Base-by-base conservation (phyloP, 2,797 vertebrate genomes). In the Enteromius argenteus region DNA sequence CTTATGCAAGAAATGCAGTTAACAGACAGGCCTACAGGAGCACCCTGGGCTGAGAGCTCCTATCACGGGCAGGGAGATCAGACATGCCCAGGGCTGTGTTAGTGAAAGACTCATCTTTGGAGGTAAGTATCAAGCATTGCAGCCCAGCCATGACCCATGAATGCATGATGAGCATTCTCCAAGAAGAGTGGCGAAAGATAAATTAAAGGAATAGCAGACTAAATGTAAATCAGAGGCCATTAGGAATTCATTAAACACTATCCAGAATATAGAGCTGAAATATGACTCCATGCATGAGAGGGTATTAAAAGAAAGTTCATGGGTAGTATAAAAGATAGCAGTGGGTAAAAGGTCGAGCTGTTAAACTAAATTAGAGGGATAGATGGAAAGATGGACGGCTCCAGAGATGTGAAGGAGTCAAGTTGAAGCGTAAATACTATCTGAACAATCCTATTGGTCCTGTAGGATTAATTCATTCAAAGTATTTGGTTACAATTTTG, bases 201-300 rank as follows among this genome's bases (percentile, higher is more conserved):
- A 94, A 95, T 94, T 90, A 92, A 88, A 75, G 69, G 64, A 83
- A 86, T 15, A 76, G 87, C 87, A 93, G 90, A 91, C 83, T 84
- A 92, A 88, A 92, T 80, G 89, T 90, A 91, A 93, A 90, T 91
- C 92, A 90, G 86, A 89, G 89, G 89, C 83, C 91, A 93, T 94
- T 94, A 93, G 92, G 89, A 93, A 93, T 92, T 93, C 90, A 93
- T 92, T 84, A 94, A 92, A 90, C 91, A 89, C 84, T 74, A 87
- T 92, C 90, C 93, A 93, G 89, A 92, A 92, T 92, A 92, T 90
- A 91, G 91, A 88, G 75, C 88, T 92, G 92, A 94, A 93, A 92
- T 92, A 92, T 89, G 91, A 92, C 90, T 88, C 79, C 87, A 88
- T 83, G 81, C 81, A 89, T 91, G 87, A 89, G 87, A 78, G 81